Evolutionary conservation across 2,113 vertebrate species (phyloP).

Genomic region (Serilophus lunatus): DNA sequence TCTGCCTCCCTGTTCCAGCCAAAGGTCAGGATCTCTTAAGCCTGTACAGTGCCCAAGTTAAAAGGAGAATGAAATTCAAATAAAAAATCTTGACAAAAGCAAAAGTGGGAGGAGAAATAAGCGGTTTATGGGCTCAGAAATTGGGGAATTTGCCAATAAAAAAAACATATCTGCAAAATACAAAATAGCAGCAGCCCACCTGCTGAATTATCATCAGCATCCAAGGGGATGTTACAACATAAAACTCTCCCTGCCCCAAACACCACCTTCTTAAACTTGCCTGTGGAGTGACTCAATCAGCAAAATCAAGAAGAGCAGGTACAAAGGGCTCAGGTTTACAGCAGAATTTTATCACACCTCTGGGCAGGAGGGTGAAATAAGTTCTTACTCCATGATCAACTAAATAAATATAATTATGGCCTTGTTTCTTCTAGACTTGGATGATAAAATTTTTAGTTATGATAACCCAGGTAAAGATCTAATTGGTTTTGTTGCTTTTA

Average conservation of each 20-base stretch:
- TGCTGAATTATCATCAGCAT: background rate
- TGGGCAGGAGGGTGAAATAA: background rate
- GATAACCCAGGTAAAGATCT: background rate
- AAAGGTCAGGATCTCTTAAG: background rate
- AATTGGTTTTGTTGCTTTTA: background rate
- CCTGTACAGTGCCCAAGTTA: background rate
- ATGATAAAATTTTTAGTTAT: background rate
- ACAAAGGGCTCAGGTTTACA: background rate
- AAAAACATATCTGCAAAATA: background rate
- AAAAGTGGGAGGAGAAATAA: background rate
- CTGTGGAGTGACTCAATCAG: background rate
- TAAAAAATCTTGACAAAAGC: background rate
- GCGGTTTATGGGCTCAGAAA: background rate
- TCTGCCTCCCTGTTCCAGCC: background rate
- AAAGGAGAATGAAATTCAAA: background rate
- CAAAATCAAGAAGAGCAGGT: background rate
- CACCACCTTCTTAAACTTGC: background rate
- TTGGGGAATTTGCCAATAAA: background rate
- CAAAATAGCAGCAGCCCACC: background rate
- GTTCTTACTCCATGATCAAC: background rate
- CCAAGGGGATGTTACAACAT: background rate
- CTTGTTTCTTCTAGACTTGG: background rate
- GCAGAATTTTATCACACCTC: background rate
- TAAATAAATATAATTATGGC: background rate
- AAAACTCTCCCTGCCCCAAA: background rate